Percentiles rank a stretch among this genome's conserved stretches.
These are phyloP conservation scores for Megaceryle maxima DNA, from an alignment of 2,113 vertebrate species.

Conservation along the genomic window DNA sequence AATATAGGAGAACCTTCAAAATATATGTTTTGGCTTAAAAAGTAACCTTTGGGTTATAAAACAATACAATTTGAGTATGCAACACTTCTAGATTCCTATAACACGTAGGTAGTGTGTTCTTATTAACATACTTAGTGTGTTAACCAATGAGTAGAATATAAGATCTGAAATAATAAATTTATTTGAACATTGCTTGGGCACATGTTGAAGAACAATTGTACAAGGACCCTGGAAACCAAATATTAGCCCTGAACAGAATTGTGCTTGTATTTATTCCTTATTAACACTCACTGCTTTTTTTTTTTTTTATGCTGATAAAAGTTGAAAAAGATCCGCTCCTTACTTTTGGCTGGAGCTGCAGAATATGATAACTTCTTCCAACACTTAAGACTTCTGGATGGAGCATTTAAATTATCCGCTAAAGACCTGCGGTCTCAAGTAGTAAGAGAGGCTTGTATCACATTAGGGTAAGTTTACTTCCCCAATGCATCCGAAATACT, in stretches of 20 bases:
- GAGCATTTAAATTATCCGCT: slow-evolving; percentile 91
- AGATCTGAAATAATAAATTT: background rate
- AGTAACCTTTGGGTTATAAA: background rate
- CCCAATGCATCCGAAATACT: background rate
- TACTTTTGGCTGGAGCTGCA: slow-evolving; percentile 89
- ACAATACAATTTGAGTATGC: background rate
- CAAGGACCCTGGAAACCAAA: background rate
- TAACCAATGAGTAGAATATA: background rate
- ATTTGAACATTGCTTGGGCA: background rate
- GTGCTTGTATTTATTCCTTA: background rate
- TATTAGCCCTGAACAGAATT: background rate
- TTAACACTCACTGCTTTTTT: background rate
- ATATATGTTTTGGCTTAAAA: background rate
- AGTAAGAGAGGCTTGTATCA: slow-evolving; percentile 97
- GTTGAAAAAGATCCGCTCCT: slow-evolving; percentile 95
- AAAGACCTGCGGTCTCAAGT: slow-evolving; percentile 98
- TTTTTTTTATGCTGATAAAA: slow-evolving; percentile 51
- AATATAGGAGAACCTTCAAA: background rate
- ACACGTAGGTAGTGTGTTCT: background rate
- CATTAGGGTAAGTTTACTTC: slow-evolving; percentile 84
- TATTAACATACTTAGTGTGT: background rate
- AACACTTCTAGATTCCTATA: background rate
- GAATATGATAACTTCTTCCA: slow-evolving; percentile 94
- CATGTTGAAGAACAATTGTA: background rate
- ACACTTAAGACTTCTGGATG: slow-evolving; percentile 92